Evolutionary conservation across 2,113 vertebrate genomes (phyloP).

Genomic region (Cariama cristata): DNA sequence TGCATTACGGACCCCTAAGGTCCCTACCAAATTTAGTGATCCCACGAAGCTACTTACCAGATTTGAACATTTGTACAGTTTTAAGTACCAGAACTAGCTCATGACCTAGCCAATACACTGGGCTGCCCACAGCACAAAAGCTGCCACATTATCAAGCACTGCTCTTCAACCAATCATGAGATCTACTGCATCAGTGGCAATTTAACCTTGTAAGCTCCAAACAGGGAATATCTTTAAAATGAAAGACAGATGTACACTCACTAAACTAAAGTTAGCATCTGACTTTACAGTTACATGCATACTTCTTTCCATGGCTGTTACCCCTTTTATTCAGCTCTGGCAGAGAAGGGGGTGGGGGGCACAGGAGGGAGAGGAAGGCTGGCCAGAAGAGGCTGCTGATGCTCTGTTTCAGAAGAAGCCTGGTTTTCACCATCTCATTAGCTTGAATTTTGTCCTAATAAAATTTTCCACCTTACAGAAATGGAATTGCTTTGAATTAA

Average conservation of each 20-base stretch:
- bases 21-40: not conserved
- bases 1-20: not conserved
- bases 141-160: not conserved
- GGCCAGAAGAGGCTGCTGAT: not conserved
- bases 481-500: not conserved
- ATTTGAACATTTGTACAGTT: not conserved
- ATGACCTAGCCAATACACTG: accelerated
- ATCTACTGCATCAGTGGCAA: not conserved
- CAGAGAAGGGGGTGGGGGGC: not conserved
- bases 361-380: not conserved
- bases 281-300: not conserved
- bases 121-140: not conserved
- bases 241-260: not conserved
- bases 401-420: not conserved
- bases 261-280: not conserved
- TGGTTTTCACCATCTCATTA: not conserved
- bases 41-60: not conserved
- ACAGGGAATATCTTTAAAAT: not conserved
- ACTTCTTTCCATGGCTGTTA: not conserved
- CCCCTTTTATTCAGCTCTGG: not conserved
- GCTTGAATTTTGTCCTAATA: not conserved
- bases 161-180: not conserved
- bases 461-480: not conserved
- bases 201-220: not conserved
- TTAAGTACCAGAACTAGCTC: not conserved